These are phyloP conservation scores for Phylloscopus whistleri DNA, from an alignment of 2,113 vertebrate species.

Conservation along the genomic window DNA sequence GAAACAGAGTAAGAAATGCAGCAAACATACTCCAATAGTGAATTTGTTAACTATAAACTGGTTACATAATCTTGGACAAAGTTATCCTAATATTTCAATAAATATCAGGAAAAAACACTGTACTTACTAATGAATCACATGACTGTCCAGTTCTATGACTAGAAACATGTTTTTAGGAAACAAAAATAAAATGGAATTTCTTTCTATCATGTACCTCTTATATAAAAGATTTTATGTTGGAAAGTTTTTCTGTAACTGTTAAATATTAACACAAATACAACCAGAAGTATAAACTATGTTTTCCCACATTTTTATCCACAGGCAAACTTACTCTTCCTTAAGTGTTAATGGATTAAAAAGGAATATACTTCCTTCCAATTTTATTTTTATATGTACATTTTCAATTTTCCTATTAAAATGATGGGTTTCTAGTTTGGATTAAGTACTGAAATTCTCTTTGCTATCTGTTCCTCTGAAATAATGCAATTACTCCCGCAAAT, in stretches of 20 bases:
- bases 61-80: not conserved
- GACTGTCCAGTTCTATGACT: not conserved
- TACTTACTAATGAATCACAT: not conserved
- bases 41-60: not conserved
- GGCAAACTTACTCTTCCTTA: not conserved
- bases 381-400: not conserved
- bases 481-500: not conserved
- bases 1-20: not conserved
- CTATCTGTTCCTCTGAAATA: not conserved
- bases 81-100: not conserved
- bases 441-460: not conserved
- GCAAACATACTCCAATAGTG: not conserved
- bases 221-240: accelerated
- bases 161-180: not conserved
- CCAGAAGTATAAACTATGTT: not conserved
- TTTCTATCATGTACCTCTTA: not conserved
- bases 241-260: not conserved
- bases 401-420: not conserved
- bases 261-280: not conserved
- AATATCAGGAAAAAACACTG: not conserved
- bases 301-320: not conserved
- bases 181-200: not conserved
- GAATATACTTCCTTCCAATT: not conserved
- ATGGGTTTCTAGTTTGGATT: not conserved
- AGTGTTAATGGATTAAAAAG: not conserved